These are phyloP conservation scores for Dolomedes plantarius DNA, from an alignment of 2,888 invertebrate species.

Conservation along the genomic window DNA sequence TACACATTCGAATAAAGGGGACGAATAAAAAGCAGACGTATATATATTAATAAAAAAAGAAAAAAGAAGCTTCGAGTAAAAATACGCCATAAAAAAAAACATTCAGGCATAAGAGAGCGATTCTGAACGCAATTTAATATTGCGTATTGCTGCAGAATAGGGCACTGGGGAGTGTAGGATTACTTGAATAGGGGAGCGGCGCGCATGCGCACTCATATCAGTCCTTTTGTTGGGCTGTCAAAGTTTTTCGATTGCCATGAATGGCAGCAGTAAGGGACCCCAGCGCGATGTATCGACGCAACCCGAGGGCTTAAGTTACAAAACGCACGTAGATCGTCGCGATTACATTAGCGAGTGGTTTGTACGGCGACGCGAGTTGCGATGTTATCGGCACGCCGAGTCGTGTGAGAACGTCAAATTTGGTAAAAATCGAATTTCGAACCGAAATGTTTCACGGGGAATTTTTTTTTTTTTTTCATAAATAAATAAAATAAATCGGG, in stretches of 20 bases:
- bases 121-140: conserved; percentile 70
- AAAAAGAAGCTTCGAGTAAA: not conserved
- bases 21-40: not conserved
- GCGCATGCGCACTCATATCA: conserved; percentile 48
- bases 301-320: conserved; percentile 54
- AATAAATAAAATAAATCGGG: not conserved
- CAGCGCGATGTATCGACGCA: conserved; percentile 26
- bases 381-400: conserved; percentile 35
- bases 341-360: conserved; percentile 56
- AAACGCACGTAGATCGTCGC: conserved; percentile 36
- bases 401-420: conserved; percentile 57
- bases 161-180: conserved; percentile 66
- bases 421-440: conserved; percentile 45
- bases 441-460: conserved; percentile 33
- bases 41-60: conserved; percentile 27
- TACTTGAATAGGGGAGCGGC: conserved; percentile 27
- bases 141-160: conserved; percentile 61
- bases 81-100: conserved; percentile 29
- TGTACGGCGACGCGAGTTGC: conserved; percentile 25
- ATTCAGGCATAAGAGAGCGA: conserved; percentile 9
- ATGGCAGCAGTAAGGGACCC: not conserved
- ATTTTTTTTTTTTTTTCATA: conserved; percentile 12
- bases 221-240: conserved; percentile 60
- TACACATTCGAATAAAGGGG: conserved; percentile 9
- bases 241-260: conserved; percentile 50